Evolutionary conservation across 2,113 vertebrate species (phyloP).

Genomic region (Peromyscus maniculatus): DNA sequence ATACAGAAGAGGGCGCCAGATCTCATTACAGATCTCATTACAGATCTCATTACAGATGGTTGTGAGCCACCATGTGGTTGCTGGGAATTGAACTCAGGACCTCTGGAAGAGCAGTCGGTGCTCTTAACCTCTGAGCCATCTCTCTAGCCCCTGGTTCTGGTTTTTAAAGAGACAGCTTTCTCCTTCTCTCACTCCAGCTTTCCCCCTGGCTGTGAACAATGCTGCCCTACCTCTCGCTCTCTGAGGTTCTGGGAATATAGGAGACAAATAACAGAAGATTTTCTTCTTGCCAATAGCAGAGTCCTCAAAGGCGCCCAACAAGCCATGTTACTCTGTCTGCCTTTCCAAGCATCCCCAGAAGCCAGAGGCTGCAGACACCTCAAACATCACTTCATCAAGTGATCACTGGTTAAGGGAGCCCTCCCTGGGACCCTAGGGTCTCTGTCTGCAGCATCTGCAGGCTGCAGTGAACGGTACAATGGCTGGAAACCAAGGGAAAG

Average conservation of each 20-base stretch:
- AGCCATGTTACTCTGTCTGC: not conserved
- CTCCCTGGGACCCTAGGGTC: not conserved
- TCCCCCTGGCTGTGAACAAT: conserved; percentile 8
- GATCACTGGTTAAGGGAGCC: not conserved
- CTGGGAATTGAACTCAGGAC: too few relatives aligned
- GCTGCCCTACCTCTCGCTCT: conserved; percentile 55
- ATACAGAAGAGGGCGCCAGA: too few relatives aligned
- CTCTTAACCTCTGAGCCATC: too few relatives aligned
- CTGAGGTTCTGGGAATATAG: conserved; percentile 58
- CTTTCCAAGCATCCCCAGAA: not conserved
- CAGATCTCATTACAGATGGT: too few relatives aligned
- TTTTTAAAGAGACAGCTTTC: not conserved
- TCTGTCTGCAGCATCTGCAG: not conserved
- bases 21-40: too few relatives aligned
- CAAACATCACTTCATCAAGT: not conserved
- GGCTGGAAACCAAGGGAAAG: not conserved
- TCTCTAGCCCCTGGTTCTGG: not conserved
- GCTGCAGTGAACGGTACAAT: not conserved
- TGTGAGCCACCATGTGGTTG: too few relatives aligned
- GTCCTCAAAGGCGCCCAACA: conserved; percentile 45
- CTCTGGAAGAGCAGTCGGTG: too few relatives aligned
- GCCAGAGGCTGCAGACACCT: not conserved
- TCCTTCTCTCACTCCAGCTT: not conserved
- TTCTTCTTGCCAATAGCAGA: not conserved
- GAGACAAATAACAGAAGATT: conserved; percentile 60